Evolutionary conservation across 2,797 vertebrate species (phyloP).

Genomic region (Paratrypauchen microcephalus): DNA sequence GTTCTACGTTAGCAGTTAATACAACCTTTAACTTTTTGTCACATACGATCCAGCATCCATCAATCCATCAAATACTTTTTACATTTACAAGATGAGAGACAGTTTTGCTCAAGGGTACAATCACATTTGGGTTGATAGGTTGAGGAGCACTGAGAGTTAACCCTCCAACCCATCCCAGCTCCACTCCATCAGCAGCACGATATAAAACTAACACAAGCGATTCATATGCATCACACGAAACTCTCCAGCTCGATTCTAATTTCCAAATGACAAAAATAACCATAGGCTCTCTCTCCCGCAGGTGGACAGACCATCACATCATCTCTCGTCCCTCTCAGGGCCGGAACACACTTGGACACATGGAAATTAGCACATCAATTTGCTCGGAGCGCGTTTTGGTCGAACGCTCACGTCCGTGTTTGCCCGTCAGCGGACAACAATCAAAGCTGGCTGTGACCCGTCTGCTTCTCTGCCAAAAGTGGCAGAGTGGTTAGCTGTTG

Average conservation of each 20-base stretch:
- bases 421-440: conserved; percentile 17
- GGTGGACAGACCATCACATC: neutral
- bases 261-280: neutral
- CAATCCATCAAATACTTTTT: no score
- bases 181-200: no score
- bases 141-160: no score
- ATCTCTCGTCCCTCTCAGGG: conserved; percentile 13
- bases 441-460: conserved; percentile 18
- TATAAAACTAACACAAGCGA: no score
- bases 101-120: no score
- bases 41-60: no score
- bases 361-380: conserved; percentile 34
- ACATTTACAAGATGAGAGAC: no score
- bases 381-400: conserved; percentile 32
- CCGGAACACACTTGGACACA: conserved; percentile 15
- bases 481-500: neutral
- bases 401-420: conserved; percentile 12
- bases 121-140: no score
- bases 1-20: no score
- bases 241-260: neutral
- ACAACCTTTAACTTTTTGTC: no score
- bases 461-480: neutral
- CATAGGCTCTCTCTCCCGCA: neutral
- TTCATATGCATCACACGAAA: neutral
- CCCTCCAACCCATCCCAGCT: no score